phyloP scores from a whole-genome alignment of 2,888 invertebrate genomes.

The Orthosia gothica region DNA sequence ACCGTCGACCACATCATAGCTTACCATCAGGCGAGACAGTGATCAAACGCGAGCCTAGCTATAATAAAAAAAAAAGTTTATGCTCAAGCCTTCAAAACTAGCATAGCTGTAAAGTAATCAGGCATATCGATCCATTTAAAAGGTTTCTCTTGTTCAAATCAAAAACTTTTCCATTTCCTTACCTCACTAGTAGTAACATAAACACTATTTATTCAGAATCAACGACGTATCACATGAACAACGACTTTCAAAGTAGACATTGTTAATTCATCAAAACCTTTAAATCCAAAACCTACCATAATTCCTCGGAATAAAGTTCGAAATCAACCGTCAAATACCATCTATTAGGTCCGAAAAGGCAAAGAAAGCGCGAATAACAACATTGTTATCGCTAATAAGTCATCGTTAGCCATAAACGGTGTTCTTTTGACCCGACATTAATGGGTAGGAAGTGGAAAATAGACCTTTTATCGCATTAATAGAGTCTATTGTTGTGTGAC shows the following conservation, averaged over 20 bases:
- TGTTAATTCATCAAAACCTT: conserved; percentile 58
- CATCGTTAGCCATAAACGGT: conserved; percentile 84
- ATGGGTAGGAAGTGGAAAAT: conserved; percentile 76
- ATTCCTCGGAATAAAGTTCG: conserved; percentile 1
- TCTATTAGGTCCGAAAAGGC: conserved; percentile 69
- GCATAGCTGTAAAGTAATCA: neutral
- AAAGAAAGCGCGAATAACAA: conserved; percentile 78
- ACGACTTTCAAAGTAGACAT: conserved; percentile 58
- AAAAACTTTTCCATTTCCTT: conserved; percentile 22
- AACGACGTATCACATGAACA: conserved; percentile 63
- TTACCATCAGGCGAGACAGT: no score
- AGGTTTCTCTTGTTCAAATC: conserved; percentile 13
- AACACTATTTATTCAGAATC: conserved; percentile 66
- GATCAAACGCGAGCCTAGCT: no score
- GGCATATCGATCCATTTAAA: neutral
- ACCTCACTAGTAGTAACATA: conserved; percentile 38
- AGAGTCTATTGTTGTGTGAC: conserved; percentile 73
- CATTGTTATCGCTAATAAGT: conserved; percentile 85
- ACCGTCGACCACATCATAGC: no score
- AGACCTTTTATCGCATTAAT: conserved; percentile 70
- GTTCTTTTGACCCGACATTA: conserved; percentile 79
- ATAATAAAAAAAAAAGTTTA: neutral
- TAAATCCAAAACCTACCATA: conserved; percentile 41
- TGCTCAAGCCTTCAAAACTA: neutral
- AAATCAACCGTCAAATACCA: conserved; percentile 36